Evolutionary conservation across 1,140 invertebrate species (phyloP), one percentile per base, ranked within the genome.

Genomic region (Babylonia areolata): DNA sequence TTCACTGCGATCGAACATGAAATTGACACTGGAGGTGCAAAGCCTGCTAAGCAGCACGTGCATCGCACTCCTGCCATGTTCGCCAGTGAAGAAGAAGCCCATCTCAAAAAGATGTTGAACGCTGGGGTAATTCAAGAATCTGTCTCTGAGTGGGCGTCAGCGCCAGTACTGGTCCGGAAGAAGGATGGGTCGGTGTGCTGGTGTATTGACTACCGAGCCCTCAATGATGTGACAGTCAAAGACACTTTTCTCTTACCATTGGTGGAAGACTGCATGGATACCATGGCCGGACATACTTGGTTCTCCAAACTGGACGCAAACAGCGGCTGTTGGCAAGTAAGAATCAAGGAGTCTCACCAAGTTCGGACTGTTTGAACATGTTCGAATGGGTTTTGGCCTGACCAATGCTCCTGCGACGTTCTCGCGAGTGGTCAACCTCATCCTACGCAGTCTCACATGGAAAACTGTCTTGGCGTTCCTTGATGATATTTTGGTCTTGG

Each of bases 161-260:
- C 85, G 23, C 69, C 85, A 40, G 89, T 92, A 0, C 73, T 92
- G 20, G 81, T 91, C 11, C 96, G 96, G 78, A 96, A 96, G 83
- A 95, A 95, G 71, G 90, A 95, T 92, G 93, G 94, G 81, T 46
- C 90, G 73, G 82, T 92, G 35, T 87, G 94, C 79, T 88, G 95
- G 87, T 95, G 93, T 87, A 87, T 95, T 0, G 95, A 96, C 89
- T 96, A 93, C 88, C 79, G 95, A 39, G 54, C 80, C 33, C 58
- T 96, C 20, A 96, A 96, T 88, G 23, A 12, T 85, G 90, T 87
- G 0, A 95, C 94, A 0, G 89, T 91, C 0, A 89, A 91, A 69
- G 95, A 96, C 89, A 90, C 86, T 37, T 96, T 94, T 88, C 95
- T 95, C 88, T 80, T 96, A 2, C 95, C 95, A 0, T 78, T 88